Percentiles rank a stretch among this genome's conserved stretches.
Evolutionary conservation across 2,888 invertebrate genomes (phyloP).

Genomic region (Epicampocera succincta): DNA sequence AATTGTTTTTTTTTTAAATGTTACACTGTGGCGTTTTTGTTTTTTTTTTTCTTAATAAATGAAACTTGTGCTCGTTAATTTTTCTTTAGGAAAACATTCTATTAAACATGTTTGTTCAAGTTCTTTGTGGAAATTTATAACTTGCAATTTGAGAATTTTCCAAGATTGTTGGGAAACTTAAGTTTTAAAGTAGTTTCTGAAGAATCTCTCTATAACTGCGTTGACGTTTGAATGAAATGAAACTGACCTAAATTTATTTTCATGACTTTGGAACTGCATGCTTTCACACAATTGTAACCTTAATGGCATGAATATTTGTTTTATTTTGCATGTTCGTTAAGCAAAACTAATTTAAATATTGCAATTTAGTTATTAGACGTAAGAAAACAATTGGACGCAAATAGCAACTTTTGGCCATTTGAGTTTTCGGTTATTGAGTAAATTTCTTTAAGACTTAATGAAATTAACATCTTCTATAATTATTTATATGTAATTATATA

Average conservation of each 20-base stretch:
- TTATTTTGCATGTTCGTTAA: slow-evolving; percentile 14
- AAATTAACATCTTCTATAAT: no score
- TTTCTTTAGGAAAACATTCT: slow-evolving; percentile 2
- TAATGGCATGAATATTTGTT: background rate
- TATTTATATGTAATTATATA: no score
- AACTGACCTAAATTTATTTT: slow-evolving; percentile 22
- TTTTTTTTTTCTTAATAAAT: no score
- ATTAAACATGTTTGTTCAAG: background rate
- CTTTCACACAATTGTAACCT: background rate
- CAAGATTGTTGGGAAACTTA: background rate
- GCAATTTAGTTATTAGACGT: background rate
- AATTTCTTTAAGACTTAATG: background rate
- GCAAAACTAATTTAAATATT: background rate
- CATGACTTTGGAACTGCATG: slow-evolving; percentile 2
- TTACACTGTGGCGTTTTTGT: no score
- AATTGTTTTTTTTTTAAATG: no score
- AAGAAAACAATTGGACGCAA: background rate
- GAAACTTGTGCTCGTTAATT: no score
- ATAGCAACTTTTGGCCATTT: background rate
- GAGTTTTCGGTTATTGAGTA: background rate
- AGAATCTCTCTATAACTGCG: background rate
- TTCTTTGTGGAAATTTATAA: background rate
- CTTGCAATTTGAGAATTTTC: slow-evolving; percentile 24
- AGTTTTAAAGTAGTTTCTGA: background rate
- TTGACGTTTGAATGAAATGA: slow-evolving; percentile 1